A percentile compares a stretch with the other conserved stretches of the same genome.
Evolutionary conservation across 2,888 invertebrate species (phyloP).

Genomic region (Gryllus longicercus): DNA sequence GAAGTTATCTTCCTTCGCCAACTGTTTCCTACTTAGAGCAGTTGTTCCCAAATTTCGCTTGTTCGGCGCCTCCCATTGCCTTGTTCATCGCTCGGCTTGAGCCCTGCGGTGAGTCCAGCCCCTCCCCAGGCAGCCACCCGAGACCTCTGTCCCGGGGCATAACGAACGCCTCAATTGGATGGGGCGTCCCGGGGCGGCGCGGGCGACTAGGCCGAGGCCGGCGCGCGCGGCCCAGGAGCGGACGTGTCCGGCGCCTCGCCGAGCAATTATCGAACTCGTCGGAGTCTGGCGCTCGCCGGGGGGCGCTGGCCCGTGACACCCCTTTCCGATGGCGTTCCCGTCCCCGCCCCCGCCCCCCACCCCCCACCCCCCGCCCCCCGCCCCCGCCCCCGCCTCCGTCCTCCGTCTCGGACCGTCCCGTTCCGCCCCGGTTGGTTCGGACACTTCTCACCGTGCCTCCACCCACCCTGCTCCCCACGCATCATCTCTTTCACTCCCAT

Average conservation of each 20-base stretch:
- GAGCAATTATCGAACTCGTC: slow-evolving; percentile 2
- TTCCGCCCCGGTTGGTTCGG: too few species aligned
- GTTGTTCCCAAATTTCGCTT: too few species aligned
- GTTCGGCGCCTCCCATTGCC: too few species aligned
- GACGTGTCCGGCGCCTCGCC: background rate
- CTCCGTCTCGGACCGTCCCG: background rate
- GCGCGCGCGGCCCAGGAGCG: background rate
- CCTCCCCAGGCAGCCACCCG: background rate
- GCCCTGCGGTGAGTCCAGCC: too few species aligned
- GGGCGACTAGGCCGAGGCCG: background rate
- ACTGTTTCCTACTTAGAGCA: too few species aligned
- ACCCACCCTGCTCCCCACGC: too few species aligned
- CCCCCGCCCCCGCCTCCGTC: background rate
- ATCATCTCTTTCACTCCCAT: too few species aligned
- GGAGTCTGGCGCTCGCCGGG: background rate
- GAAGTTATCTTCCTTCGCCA: too few species aligned
- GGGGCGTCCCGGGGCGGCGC: background rate
- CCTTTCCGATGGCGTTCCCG: background rate
- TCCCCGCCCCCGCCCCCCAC: background rate
- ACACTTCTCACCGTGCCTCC: too few species aligned
- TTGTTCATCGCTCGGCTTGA: too few species aligned
- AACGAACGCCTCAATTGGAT: background rate
- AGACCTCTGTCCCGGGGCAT: background rate
- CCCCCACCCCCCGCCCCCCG: too few species aligned
- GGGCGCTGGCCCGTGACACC: too few species aligned